Percentiles rank a stretch among this genome's conserved stretches.
Conservation (phyloP, 2,888 invertebrate species). For the Timandra comae region DNA sequence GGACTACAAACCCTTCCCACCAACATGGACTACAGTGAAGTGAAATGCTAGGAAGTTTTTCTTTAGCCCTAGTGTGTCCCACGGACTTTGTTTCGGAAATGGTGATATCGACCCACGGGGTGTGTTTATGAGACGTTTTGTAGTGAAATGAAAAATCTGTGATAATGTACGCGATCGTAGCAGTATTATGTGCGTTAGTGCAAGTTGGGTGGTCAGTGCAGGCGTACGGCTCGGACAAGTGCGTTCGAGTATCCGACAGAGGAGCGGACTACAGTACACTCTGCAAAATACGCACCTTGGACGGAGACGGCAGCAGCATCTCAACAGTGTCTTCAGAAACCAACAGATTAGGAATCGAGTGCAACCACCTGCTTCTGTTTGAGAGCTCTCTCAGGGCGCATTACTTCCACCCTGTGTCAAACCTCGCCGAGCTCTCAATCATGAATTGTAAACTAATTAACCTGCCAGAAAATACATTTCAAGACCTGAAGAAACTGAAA, state of each 20-base stretch:
- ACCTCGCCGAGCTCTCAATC: constrained; percentile 85
- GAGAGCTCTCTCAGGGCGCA: constrained; percentile 86
- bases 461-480: constrained; percentile 86
- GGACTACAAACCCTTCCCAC: constrained; percentile 31
- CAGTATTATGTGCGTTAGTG: constrained; percentile 72
- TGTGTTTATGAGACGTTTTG: constrained; percentile 73
- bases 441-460: constrained; percentile 88
- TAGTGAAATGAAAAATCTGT: constrained; percentile 74
- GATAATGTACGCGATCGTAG: constrained; percentile 67
- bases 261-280: constrained; percentile 75
- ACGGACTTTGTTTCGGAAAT: constrained; percentile 75
- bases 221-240: constrained; percentile 73
- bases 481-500: constrained; percentile 86
- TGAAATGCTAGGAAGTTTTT: constrained; percentile 72
- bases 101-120: constrained; percentile 75
- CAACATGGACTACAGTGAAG: constrained; percentile 57
- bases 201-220: constrained; percentile 73
- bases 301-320: constrained; percentile 81
- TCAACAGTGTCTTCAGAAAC: constrained; percentile 80
- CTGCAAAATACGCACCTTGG: constrained; percentile 83
- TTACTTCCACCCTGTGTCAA: constrained; percentile 83
- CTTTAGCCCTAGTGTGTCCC: constrained; percentile 58
- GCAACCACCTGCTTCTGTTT: constrained; percentile 85
- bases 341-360: constrained; percentile 83
- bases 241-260: constrained; percentile 57